These are phyloP conservation scores for Chrysodeixis includens DNA, from an alignment of 2,888 invertebrate genomes.

Conservation along the genomic window DNA sequence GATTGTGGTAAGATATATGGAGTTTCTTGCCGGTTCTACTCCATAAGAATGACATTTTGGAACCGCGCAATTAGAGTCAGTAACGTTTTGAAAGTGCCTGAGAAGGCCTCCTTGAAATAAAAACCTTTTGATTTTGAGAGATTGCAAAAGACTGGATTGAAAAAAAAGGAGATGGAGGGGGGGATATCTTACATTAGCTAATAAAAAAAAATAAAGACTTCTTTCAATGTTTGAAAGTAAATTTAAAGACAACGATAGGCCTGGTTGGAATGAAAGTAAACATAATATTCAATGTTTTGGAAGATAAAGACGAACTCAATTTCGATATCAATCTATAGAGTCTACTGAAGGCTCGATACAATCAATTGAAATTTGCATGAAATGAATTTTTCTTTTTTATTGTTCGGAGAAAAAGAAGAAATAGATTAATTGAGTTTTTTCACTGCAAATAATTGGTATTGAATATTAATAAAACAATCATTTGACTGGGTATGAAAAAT, in stretches of 20 bases:
- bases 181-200: too few species aligned
- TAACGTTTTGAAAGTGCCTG: too few species aligned
- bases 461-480: neutral
- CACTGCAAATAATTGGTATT: neutral
- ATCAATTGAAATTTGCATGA: neutral
- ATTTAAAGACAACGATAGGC: neutral
- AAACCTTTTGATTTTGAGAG: too few species aligned
- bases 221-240: neutral
- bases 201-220: neutral
- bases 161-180: too few species aligned
- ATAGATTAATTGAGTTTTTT: neutral
- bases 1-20: too few species aligned
- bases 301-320: conserved; percentile 9
- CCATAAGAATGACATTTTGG: too few species aligned
- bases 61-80: too few species aligned
- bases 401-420: neutral
- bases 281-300: neutral
- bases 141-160: too few species aligned
- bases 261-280: neutral
- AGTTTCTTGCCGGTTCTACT: too few species aligned
- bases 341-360: neutral
- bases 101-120: too few species aligned
- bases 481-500: neutral
- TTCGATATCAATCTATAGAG: conserved; percentile 5
- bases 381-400: neutral